Base-by-base conservation (phyloP, 2,888 invertebrate species). In the Glaucopsyche alexis region DNA sequence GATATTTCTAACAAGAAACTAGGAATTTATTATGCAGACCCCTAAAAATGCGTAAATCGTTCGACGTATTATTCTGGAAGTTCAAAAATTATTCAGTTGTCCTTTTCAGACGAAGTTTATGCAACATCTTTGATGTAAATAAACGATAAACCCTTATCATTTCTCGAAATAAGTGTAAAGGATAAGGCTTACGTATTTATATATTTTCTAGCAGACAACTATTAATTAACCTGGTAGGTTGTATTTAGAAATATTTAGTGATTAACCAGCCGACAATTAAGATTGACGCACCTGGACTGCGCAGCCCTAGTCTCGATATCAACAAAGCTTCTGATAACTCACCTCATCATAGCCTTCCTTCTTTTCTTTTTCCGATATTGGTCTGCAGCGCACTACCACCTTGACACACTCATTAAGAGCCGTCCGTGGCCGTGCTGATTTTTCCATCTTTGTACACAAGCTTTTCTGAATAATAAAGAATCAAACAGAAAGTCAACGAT, bases 371-470 rank as follows among this genome's bases (percentile, higher is more conserved):
- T 96, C 95, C 81, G 97, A 98, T 93, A 99, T 95, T 55, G 99
- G 99, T 73, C 99, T 95, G 93, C 99, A 99, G 85, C 99, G 94
- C 73, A 99, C 99, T 79, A 99, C 97, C 77, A 99, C 99, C 93
- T 98, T 98, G 75, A 99, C 98, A 83, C 97, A 96, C 91, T 99
- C 98, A 85, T 96, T 96, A 76, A 93, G 91, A 79, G 93, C 91
- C 77, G 93, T 93, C 83, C 91, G 87, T 76, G 93, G 93, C 80
- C 93, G 87, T 76, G 88, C 88, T 70, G 91, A 88, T 87, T 91
- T 93, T 84, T 93, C 93, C 93, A 93, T 93, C 80, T 81, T 87
- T 81, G 71, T 80, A 84, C 85, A 85, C 84, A 82, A 80, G 79
- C 76, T 80, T 80, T 81, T 82, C 80, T 81, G 50, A 72, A 19